Evolutionary conservation across 2,113 vertebrate genomes (phyloP), one percentile per base, ranked within the genome.

Genomic region (Polypterus bichir): DNA sequence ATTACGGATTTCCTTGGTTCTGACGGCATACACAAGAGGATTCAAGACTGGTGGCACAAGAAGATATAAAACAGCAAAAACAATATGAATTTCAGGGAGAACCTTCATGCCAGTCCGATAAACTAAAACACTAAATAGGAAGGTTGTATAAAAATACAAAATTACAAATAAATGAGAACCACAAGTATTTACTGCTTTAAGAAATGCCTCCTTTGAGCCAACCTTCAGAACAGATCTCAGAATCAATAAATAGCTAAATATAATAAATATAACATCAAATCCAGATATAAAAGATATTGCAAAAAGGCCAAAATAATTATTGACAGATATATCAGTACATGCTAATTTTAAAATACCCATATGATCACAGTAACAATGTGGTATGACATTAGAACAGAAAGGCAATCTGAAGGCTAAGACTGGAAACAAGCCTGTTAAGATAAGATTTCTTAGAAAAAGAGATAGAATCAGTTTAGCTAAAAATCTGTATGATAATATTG

Each of bases 361-460:
- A 46, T 76, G 74, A 54, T 76, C 67, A 44, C 70, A 77, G 64
- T 76, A 74, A 53, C 69, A 73, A 54, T 74, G 68, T 4, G 70
- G 71, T 10, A 74, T 65, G 44, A 64, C 44, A 51, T 64, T 45
- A 45, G 70, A 70, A 9, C 0, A 3, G 6, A 73, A 73, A 5
- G 9, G 47, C 44, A 59, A 49, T 27, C 54, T 59, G 27, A 47
- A 62, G n/a, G 66, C 9, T 0, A 49, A 46, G 5, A 55, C 54
- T 1, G 59, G 59, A 5, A 64, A 5, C 1, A 60, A 56, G 8
- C 54, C 60, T 44, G 62, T 61, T 9, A 59, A 48, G 3, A 46
- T 4, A 10, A 56, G 2, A 46, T 10, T 45, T 44, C 65, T 45
- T 54, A n/a, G 49, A 47, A 78, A 0, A 4, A 79, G 73, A 45